A percentile compares a stretch with the other conserved stretches of the same genome.
These are phyloP conservation scores for Chloromyia formosa DNA, from an alignment of 2,888 invertebrate species.

Conservation along the genomic window DNA sequence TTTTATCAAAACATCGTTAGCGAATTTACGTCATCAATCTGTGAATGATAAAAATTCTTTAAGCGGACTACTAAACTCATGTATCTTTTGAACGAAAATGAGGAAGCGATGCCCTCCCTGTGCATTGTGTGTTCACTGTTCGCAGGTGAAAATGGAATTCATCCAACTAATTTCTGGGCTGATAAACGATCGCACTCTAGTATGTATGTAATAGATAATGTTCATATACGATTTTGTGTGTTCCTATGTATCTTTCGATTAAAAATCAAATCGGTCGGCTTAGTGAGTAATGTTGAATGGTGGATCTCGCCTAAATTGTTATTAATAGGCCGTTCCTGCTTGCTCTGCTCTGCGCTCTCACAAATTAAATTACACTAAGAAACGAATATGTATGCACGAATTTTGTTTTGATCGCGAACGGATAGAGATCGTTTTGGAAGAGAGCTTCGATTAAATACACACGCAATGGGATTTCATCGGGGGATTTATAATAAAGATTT, in stretches of 20 bases:
- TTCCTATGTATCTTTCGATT: neutral
- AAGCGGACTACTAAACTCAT: too few species aligned
- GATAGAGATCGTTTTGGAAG: neutral
- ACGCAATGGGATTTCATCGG: neutral
- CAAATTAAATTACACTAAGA: too few species aligned
- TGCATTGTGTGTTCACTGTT: too few species aligned
- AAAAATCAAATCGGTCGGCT: constrained; percentile 22
- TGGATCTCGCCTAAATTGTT: constrained; percentile 23
- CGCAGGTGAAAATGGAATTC: neutral
- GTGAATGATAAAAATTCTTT: neutral
- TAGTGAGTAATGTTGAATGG: neutral
- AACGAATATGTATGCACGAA: too few species aligned
- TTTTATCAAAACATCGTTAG: constrained; percentile 40
- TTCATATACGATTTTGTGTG: neutral
- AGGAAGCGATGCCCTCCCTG: too few species aligned
- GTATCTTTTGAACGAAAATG: too few species aligned
- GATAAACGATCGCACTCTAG: constrained; percentile 8
- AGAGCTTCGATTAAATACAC: neutral
- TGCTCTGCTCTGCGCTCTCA: neutral
- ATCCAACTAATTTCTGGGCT: neutral
- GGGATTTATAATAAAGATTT: neutral
- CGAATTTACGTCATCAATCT: constrained; percentile 33
- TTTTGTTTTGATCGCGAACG: neutral
- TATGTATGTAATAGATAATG: neutral
- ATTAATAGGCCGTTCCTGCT: neutral